Base-by-base conservation (phyloP, 2,797 vertebrate species). In the Synanceia verrucosa region DNA sequence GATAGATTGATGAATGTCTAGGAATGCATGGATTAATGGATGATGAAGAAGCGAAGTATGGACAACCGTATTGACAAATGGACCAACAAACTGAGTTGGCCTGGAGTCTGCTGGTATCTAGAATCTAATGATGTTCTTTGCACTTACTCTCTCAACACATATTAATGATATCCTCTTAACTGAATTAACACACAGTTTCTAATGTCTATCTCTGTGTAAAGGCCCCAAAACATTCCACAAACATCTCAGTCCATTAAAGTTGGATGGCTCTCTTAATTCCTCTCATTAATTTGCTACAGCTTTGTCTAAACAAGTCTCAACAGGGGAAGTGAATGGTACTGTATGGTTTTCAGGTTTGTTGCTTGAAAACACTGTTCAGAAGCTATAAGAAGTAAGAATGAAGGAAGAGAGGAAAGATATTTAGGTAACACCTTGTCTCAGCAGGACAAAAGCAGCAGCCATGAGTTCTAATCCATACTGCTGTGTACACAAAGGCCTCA, bases 11-110 rank as follows among this genome's bases (percentile, higher is more conserved):
- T 65, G 58, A 46, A 67, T 57, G 58, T 65, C 63, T 33, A 9
- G 14, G 9, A 62, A 71, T 56, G 57, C 48, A 39, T 41, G 50
- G 43, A 69, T 75, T 68, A 69, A 81, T 65, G 47, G n/a, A 73
- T 71, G 57, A 62, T 50, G 43, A 73, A 47, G 33, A 62, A 19
- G 43, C 44, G 21, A 53, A 28, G 2, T 13, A 16, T 56, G 29
- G 64, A 58, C 50, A 63, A 16, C 14, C 14, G n/a, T 55, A 60
- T 60, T 18, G 16, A 69, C 71, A 73, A 44, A 36, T 43, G n/a
- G 71, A 57, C 55, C 51, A 53, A 55, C 6, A 52, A 18, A 78
- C 3, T 66, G 56, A 65, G 46, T 21, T 26, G 13, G 36, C 37
- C 24, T 53, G 4, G 4, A 53, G 37, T 52, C 16, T 21, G 6